Base-by-base conservation (phyloP, 2,113 vertebrate genomes). In the Sialia sialis region DNA sequence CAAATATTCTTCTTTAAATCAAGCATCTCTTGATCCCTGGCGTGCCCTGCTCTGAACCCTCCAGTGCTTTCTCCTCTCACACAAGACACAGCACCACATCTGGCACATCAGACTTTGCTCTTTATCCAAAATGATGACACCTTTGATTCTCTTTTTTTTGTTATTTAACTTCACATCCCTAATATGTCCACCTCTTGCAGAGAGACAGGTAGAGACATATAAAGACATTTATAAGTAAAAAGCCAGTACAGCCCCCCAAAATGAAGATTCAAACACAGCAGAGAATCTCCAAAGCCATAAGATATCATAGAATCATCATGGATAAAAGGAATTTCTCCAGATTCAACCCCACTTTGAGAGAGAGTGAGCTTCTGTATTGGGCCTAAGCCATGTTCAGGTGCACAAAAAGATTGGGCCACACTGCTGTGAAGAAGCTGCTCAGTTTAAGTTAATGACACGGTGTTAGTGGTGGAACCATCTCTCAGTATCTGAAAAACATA, bases 401-500 rank as follows among this genome's bases (percentile, higher is more conserved):
- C 13, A 55, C 10, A 55, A 39, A 89, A 20, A 39, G 2, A 2
- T 7, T 75, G 52, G 22, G 36, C 12, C 48, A 58, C 2, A 6
- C 13, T 54, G 26, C 32, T 64, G 25, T 1, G 36, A 64, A 23
- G 41, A 39, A 85, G n/a, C 58, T 52, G 10, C 23, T 81, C 16
- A 12, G 22, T 56, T 68, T 25, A 36, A 56, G 11, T 30, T 66
- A 58, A 68, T 69, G 29, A 69, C 63, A 58, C 26, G 32, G 7
- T 27, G 1, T 32, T 51, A 60, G 10, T 26, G 15, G 48, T 48
- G 29, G 14, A 66, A 21, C 16, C 73, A 23, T 15, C 10, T 82
- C 72, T 59, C n/a, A 43, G 51, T 22, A 60, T 52, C 77, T 73
- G 34, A 62, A 89, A 96, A 91, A 41, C 38, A 27, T 30, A 60